These are phyloP conservation scores for Deroplatys truncata DNA, from an alignment of 2,888 invertebrate species.

Conservation along the genomic window DNA sequence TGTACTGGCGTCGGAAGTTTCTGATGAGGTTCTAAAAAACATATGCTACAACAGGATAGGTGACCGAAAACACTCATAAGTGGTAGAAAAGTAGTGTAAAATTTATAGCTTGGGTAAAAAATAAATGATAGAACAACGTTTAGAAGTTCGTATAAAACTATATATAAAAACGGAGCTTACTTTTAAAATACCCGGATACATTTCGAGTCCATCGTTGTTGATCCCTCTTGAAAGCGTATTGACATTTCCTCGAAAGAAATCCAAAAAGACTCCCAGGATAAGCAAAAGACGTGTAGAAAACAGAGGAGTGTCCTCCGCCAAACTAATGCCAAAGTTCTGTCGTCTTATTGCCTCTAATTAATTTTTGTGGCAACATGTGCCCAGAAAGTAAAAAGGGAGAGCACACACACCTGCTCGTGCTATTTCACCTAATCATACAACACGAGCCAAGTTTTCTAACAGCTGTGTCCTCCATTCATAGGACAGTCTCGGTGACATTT, in stretches of 20 bases:
- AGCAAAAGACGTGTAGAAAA: neutral
- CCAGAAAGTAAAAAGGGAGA: neutral
- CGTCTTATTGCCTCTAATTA: neutral
- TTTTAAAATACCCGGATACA: no score
- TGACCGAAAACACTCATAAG: no score
- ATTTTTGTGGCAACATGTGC: neutral
- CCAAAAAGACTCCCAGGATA: neutral
- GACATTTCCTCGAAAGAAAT: neutral
- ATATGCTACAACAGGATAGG: no score
- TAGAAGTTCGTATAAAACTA: no score
- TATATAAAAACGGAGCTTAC: no score
- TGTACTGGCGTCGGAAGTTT: no score
- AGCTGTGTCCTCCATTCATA: neutral
- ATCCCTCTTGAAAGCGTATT: neutral
- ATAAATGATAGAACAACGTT: no score
- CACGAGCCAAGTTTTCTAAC: neutral
- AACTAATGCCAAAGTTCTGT: neutral
- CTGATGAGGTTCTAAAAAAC: no score
- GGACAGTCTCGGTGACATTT: neutral
- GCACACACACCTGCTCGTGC: neutral
- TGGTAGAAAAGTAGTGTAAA: no score
- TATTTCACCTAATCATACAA: neutral
- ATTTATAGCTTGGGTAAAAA: no score
- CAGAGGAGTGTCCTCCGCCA: neutral
- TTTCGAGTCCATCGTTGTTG: no score